Conservation (phyloP, 2,888 invertebrate genomes). For the Hemaris fuciformis region DNA sequence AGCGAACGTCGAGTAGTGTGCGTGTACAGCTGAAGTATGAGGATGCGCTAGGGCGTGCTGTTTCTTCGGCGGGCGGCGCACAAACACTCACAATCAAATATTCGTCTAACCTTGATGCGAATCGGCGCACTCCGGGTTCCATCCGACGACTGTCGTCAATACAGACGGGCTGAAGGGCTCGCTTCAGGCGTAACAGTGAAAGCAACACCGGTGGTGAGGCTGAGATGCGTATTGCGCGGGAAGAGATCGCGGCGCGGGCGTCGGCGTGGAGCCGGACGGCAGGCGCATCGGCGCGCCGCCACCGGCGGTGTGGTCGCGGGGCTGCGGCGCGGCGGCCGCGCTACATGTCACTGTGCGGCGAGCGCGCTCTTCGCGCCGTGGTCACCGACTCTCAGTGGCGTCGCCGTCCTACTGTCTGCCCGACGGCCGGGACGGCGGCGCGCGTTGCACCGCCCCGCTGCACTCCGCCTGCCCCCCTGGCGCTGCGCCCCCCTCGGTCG, state of each 20-base stretch:
- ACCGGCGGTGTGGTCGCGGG: constrained; percentile 68
- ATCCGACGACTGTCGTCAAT: constrained; percentile 76
- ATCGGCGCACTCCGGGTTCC: constrained; percentile 81
- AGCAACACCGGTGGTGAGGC: constrained; percentile 52
- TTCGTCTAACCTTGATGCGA: constrained; percentile 81
- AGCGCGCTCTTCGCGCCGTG: constrained; percentile 78
- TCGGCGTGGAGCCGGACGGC: constrained; percentile 69
- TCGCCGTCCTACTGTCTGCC: constrained; percentile 81
- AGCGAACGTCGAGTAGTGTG: constrained; percentile 52
- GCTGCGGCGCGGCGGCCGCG: constrained; percentile 76
- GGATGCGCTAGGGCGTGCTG: constrained; percentile 61
- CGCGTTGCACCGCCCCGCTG: constrained; percentile 80
- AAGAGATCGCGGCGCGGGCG: constrained; percentile 58
- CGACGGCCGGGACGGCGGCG: constrained; percentile 73
- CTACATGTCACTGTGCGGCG: constrained; percentile 79
- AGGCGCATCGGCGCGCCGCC: constrained; percentile 78
- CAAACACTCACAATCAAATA: constrained; percentile 79
- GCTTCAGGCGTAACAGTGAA: constrained; percentile 68
- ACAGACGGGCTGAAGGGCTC: constrained; percentile 74
- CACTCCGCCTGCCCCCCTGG: constrained; percentile 76
- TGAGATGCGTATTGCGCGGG: constrained; percentile 43
- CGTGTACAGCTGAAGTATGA: constrained; percentile 63
- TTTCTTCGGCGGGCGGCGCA: constrained; percentile 61
- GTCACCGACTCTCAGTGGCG: constrained; percentile 80
- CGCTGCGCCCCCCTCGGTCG: constrained; percentile 53